These are phyloP conservation scores for Parapsyche elsis DNA, from an alignment of 1,140 invertebrate genomes.

Conservation along the genomic window DNA sequence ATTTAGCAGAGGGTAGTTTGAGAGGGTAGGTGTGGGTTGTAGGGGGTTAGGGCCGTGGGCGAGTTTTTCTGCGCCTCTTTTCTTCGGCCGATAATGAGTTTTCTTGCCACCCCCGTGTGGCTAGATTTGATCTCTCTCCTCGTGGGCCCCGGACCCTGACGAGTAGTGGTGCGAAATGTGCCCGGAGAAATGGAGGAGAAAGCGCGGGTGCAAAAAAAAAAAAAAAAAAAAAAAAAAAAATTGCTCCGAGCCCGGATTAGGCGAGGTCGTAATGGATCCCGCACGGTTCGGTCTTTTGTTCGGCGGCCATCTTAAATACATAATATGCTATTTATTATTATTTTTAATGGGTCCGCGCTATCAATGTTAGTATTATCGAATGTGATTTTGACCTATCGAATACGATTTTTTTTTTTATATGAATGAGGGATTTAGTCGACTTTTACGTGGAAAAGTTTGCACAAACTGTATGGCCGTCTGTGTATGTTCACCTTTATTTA, in stretches of 20 bases:
- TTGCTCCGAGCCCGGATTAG: neutral
- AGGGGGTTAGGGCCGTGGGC: neutral
- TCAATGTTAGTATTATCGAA: no score
- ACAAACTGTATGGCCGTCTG: no score
- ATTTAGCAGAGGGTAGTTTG: slow-evolving; percentile 40
- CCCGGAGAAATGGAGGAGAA: neutral
- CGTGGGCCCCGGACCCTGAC: slow-evolving; percentile 10
- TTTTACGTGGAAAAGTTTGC: no score
- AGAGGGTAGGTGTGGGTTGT: neutral
- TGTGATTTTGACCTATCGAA: no score
- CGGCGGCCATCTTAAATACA: slow-evolving; percentile 9
- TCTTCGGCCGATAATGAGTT: slow-evolving; percentile 52
- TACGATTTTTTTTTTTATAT: no score
- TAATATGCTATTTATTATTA: neutral
- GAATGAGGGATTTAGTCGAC: no score
- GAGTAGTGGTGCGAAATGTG: neutral
- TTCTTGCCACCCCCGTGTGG: slow-evolving; percentile 35
- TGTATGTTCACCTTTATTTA: no score
- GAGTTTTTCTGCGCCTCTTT: slow-evolving; percentile 37
- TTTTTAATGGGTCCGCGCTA: neutral
- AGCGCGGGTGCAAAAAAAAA: neutral
- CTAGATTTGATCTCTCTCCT: slow-evolving; percentile 34
- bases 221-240: no score
- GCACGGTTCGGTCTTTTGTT: neutral
- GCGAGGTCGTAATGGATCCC: slow-evolving; percentile 21